Evolutionary conservation across 1,140 invertebrate genomes (phyloP).

Genomic region (Drosophila auraria): DNA sequence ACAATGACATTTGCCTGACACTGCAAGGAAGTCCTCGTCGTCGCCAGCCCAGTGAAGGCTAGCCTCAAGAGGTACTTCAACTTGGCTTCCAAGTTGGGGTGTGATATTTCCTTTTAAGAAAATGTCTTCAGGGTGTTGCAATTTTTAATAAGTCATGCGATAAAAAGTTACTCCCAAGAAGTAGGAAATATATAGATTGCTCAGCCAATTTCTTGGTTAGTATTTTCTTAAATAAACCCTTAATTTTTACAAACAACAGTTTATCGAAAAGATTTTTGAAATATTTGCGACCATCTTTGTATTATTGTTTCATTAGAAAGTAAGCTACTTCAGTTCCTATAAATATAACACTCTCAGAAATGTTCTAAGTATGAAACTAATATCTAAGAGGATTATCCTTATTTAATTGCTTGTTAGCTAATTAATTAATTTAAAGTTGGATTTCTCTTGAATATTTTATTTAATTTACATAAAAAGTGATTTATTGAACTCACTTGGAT

Average conservation of each 20-base stretch:
- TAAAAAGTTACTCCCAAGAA: not conserved
- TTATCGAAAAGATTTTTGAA: too few relatives aligned
- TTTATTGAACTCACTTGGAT: constrained; percentile 78
- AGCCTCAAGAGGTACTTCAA: constrained; percentile 48
- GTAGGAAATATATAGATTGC: not conserved
- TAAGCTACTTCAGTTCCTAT: too few relatives aligned
- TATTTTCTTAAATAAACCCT: not conserved
- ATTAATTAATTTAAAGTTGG: not conserved
- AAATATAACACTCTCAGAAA: too few relatives aligned
- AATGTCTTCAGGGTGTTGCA: not conserved
- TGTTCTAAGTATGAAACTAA: too few relatives aligned
- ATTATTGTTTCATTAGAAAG: too few relatives aligned
- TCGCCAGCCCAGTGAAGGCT: constrained; percentile 32
- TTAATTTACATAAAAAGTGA: not conserved
- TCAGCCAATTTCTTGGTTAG: not conserved
- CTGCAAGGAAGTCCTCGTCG: constrained; percentile 31
- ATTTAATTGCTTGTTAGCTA: not conserved
- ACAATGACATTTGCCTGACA: constrained; percentile 50
- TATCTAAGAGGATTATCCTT: not conserved
- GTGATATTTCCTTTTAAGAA: not conserved
- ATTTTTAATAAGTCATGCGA: not conserved
- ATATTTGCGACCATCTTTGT: too few relatives aligned
- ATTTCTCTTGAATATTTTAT: too few relatives aligned
- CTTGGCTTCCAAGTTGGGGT: not conserved
- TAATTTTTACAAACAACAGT: too few relatives aligned